Base-by-base conservation (phyloP, 2,113 vertebrate genomes). In the Rana temporaria region DNA sequence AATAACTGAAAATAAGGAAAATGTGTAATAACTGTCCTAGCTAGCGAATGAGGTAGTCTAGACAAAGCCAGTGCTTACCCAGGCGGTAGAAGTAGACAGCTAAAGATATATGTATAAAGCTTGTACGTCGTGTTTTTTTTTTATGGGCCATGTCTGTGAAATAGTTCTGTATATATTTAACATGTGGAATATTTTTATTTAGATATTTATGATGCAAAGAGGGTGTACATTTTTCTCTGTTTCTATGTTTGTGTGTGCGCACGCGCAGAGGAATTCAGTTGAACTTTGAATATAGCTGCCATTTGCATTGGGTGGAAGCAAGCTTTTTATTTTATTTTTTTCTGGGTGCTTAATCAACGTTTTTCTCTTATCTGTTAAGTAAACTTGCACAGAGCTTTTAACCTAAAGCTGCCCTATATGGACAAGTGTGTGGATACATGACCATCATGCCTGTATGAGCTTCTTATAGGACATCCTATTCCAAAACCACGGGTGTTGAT, bases 101-200 rank as follows among this genome's bases (percentile, higher is more conserved):
- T 60, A 34, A 22, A 76, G 42, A 42, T 76, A 48, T 71, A 78
- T 52, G 53, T 59, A 74, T 38, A 60, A 57, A 62, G 59, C 73
- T 48, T 63, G 73, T 76, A 76, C 38, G 62, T 60, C 17, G 18
- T 59, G 24, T 18, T 72, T 15, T 55, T 42, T 48, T 63, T 48
- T 52, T 62, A 42, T 38, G 22, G 57, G 34, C 59, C 56, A 71
- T 74, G 80, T 38, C 48, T 60, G 79, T 81, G 30, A 81, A 57
- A 63, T 71, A 81, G 70, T 71, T 62, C 12, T 82, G 71, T 82
- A 75, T n/a, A 75, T 74, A 75, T 57, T 57, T 57, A 82, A 66
- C 69, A n/a, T n/a, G 70, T 75, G 63, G 71, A 67, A 53, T 82
- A 73, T 82, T 59, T 74, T 75, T 59, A 22, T 75, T 71, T 81